Evolutionary conservation across 2,888 invertebrate genomes (phyloP), one percentile per base, ranked within the genome.

Genomic region (Aphodius granarius): DNA sequence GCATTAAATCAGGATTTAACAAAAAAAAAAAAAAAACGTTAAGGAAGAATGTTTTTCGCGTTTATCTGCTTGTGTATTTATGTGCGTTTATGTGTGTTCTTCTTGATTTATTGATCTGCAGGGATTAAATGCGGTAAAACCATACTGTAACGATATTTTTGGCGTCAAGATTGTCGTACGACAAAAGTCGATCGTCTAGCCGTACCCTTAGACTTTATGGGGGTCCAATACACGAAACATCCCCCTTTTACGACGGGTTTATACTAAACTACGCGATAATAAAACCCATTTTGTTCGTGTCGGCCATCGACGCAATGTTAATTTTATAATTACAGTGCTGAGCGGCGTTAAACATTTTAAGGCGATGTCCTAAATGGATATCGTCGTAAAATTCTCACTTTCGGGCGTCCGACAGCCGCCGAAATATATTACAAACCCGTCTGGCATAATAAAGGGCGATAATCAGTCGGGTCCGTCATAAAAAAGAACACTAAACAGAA

Each of bases 341-440:
- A 19, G 68, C 0, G 20, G 19, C 68, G 68, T 19, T 43, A 6
- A 43, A 21, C 21, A 13, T 68, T 68, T 68, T 68, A 68, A 68
- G 68, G 21, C 16, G 68, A 13, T 68, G 20, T 68, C n/a, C n/a
- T n/a, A n/a, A 68, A 68, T 68, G 68, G 68, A n/a, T 6, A 16
- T 18, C 21, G 68, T 21, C 68, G 22, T 68, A 68, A 68, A 68
- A 68, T 68, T 68, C 68, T 68, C 68, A 68, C 68, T 68, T 68
- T 68, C 21, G n/a, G 20, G 20, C 43, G 43, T 43, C 43, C 9
- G 9, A 1, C 9, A 43, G 43, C 43, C 43, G 22, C n/a, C 22
- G 22, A n/a, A 68, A 68, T 68, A 21, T 20, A 22, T 68, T 68
- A 21, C 68, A n/a, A 22, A 21, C 22, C 21, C 68, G 18, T 43